Conservation (phyloP, 2,113 vertebrate genomes). For the Rhabdornis inornatus region DNA sequence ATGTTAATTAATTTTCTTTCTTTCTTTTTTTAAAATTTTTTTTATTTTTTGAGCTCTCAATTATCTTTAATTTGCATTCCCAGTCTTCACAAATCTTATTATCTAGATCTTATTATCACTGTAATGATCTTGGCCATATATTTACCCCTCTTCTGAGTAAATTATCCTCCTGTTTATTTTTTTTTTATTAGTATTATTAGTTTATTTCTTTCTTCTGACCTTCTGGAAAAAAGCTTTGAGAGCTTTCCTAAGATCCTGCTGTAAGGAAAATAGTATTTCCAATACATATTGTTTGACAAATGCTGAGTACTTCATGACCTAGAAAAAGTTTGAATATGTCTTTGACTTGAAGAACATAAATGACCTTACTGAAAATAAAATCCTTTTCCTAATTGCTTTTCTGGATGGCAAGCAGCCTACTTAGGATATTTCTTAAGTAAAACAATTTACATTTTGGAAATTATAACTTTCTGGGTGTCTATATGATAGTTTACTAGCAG, state of each 20-base stretch:
- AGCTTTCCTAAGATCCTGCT: neutral
- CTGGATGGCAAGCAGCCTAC: neutral
- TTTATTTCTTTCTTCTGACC: neutral
- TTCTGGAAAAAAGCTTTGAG: neutral
- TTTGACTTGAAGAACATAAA: neutral
- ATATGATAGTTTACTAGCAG: neutral
- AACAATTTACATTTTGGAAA: neutral
- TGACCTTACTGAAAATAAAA: neutral
- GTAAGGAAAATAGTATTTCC: neutral
- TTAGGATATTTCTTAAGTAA: neutral
- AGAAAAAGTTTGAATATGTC: neutral
- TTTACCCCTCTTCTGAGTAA: neutral
- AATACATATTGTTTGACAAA: neutral
- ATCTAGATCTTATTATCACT: neutral
- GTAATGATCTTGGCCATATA: neutral
- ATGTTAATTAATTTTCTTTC: neutral
- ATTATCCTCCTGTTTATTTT: neutral
- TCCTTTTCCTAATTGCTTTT: neutral
- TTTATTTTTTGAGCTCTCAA: accelerated
- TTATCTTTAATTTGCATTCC: neutral
- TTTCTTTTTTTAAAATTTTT: too few species aligned
- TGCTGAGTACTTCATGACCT: neutral
- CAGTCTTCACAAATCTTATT: neutral
- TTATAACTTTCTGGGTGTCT: neutral
- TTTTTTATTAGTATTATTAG: neutral